phyloP scores from a whole-genome alignment of 2,888 invertebrate species.

The Capitulum mitella region DNA sequence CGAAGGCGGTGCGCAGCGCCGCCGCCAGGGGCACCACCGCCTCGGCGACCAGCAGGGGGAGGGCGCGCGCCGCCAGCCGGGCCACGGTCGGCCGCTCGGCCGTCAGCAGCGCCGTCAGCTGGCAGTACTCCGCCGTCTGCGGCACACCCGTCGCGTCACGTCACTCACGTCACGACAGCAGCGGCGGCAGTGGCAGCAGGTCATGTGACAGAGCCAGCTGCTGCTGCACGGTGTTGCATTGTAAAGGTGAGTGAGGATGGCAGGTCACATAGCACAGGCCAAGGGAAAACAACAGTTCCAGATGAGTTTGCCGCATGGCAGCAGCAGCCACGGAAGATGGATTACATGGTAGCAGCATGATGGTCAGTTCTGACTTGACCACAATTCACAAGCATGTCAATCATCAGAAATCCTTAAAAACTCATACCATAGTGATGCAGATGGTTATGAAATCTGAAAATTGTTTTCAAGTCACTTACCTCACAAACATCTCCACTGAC shows the following conservation, averaged over 20 bases:
- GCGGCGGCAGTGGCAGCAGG: too few species aligned
- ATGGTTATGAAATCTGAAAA: background rate
- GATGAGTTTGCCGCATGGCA: background rate
- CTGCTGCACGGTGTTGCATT: too few species aligned
- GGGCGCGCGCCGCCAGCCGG: background rate
- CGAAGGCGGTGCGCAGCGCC: background rate
- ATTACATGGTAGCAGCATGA: too few species aligned
- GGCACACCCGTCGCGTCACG: too few species aligned
- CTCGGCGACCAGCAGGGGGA: background rate
- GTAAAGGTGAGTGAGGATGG: too few species aligned
- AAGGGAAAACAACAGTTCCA: background rate
- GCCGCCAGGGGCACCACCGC: background rate
- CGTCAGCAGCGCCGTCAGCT: constrained; percentile 2
- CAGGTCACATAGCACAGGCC: background rate
- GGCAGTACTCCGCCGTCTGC: background rate
- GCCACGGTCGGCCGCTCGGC: background rate
- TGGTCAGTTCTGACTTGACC: background rate
- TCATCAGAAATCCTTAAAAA: background rate
- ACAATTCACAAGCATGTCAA: background rate
- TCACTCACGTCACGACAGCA: too few species aligned
- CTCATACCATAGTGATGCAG: background rate
- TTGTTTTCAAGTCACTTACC: background rate
- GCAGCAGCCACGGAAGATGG: too few species aligned
- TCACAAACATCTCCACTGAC: background rate
- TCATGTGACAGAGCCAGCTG: too few species aligned